Percentiles rank a stretch among this genome's conserved stretches.
Conservation (phyloP, 2,888 invertebrate species). For the Anaspis maculata region DNA sequence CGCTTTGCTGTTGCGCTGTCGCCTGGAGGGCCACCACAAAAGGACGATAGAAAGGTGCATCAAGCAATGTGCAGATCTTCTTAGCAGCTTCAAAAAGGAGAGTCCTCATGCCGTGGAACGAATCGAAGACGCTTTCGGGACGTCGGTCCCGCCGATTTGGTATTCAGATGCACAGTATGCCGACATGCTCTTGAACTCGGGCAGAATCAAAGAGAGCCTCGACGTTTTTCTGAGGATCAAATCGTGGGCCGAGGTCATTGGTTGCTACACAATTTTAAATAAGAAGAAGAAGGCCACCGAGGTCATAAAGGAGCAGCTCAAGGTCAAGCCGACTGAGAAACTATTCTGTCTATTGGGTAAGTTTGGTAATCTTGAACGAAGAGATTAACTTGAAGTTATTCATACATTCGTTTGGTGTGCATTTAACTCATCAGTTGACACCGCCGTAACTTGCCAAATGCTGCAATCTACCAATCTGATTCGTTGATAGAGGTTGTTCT, state of each 20-base stretch:
- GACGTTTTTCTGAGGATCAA: slow-evolving; percentile 68
- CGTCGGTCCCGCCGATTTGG: slow-evolving; percentile 68
- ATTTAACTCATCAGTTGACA: no score
- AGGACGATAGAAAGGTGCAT: slow-evolving; percentile 83
- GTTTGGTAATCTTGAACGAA: no score
- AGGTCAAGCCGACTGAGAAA: slow-evolving; percentile 71
- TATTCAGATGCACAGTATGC: slow-evolving; percentile 68
- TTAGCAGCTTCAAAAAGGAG: slow-evolving; percentile 47
- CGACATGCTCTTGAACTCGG: slow-evolving; percentile 69
- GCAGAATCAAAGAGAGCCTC: slow-evolving; percentile 76
- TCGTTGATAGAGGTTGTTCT: no score
- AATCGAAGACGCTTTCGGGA: slow-evolving; percentile 58
- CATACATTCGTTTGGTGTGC: no score
- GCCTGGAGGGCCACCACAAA: slow-evolving; percentile 66
- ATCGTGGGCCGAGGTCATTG: slow-evolving; percentile 88
- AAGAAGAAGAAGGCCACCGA: slow-evolving; percentile 86
- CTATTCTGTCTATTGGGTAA: slow-evolving; percentile 74
- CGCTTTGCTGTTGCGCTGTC: slow-evolving; percentile 67
- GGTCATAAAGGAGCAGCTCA: slow-evolving; percentile 72
- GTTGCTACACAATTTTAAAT: slow-evolving; percentile 80
- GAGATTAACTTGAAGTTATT: no score
- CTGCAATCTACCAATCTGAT: no score
- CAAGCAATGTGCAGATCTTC: slow-evolving; percentile 74
- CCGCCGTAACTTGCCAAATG: no score
- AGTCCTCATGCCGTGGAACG: slow-evolving; percentile 43